Percentiles rank a stretch among this genome's conserved stretches.
phyloP scores from a whole-genome alignment of 2,888 invertebrate genomes.

The Lucinisca nassula region DNA sequence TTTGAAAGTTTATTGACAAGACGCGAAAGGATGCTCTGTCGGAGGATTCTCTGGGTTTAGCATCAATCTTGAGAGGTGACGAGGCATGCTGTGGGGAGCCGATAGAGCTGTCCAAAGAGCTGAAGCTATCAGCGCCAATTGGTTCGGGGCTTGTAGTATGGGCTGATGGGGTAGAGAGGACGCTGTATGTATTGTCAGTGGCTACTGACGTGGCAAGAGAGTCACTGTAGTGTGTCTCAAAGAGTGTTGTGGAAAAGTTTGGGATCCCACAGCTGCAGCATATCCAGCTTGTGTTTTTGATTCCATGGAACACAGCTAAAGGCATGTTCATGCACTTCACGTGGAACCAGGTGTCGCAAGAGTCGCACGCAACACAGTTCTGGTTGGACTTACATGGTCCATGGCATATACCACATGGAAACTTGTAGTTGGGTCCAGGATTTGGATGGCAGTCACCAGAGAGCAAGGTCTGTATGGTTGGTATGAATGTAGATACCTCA shows the following conservation, averaged over 20 bases:
- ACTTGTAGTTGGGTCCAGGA: constrained; percentile 40
- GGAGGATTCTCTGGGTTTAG: not conserved
- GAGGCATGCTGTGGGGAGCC: not conserved
- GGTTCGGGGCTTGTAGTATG: not conserved
- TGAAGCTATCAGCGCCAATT: not conserved
- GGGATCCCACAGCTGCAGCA: not conserved
- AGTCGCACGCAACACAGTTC: constrained; percentile 31
- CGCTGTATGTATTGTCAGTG: not conserved
- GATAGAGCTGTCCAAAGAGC: not conserved
- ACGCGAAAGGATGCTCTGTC: not conserved
- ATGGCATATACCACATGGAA: constrained; percentile 32
- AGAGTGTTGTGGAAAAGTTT: not conserved
- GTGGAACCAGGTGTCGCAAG: constrained; percentile 13
- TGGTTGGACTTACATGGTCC: constrained; percentile 41
- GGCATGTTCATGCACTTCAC: not conserved
- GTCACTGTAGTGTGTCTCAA: too few species aligned
- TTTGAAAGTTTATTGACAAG: not conserved
- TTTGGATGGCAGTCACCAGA: constrained; percentile 44
- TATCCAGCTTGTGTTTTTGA: not conserved
- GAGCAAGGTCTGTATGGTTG: not conserved
- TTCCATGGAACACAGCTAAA: not conserved
- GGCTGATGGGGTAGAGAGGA: not conserved
- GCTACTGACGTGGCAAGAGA: not conserved
- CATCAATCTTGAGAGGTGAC: not conserved
- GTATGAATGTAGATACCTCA: not conserved